These are phyloP conservation scores for Dicrostonyx torquatus DNA, from an alignment of 2,797 vertebrate species.

Conservation along the genomic window DNA sequence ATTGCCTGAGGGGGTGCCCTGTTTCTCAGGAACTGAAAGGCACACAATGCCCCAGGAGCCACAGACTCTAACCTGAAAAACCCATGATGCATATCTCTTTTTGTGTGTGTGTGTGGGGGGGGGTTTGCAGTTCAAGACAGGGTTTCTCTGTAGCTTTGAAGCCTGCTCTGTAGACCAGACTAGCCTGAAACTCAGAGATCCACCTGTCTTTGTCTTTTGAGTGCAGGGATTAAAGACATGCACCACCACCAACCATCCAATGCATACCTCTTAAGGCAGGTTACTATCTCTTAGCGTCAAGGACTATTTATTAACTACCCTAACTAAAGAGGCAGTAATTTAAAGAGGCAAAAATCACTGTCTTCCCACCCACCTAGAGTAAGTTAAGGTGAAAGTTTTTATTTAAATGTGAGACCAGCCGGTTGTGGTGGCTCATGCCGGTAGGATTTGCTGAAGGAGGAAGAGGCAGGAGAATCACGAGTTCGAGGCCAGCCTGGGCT, in stretches of 20 bases:
- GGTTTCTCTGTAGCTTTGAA: too few relatives aligned
- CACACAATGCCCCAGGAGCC: neutral
- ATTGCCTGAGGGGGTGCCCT: neutral
- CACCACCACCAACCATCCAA: too few relatives aligned
- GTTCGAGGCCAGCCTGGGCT: too few relatives aligned
- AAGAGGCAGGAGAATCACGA: too few relatives aligned
- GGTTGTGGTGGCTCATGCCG: too few relatives aligned
- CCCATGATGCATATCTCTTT: neutral
- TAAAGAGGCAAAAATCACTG: neutral
- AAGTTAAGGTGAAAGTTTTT: neutral
- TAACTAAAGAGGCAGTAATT: neutral
- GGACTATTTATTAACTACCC: neutral
- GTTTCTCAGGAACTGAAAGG: neutral
- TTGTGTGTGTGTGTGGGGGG: too few relatives aligned
- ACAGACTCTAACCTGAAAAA: neutral
- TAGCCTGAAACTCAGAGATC: too few relatives aligned
- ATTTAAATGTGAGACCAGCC: conserved; percentile 31
- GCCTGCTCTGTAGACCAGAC: too few relatives aligned
- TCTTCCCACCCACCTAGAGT: neutral
- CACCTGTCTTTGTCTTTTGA: too few relatives aligned
- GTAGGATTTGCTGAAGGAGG: too few relatives aligned
- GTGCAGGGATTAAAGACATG: too few relatives aligned
- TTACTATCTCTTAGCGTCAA: neutral
- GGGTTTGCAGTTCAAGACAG: too few relatives aligned
- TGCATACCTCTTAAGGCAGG: neutral